Percentiles rank a stretch among this genome's conserved stretches.
phyloP scores from a whole-genome alignment of 2,113 vertebrate species.

The Ochotona curzoniae region DNA sequence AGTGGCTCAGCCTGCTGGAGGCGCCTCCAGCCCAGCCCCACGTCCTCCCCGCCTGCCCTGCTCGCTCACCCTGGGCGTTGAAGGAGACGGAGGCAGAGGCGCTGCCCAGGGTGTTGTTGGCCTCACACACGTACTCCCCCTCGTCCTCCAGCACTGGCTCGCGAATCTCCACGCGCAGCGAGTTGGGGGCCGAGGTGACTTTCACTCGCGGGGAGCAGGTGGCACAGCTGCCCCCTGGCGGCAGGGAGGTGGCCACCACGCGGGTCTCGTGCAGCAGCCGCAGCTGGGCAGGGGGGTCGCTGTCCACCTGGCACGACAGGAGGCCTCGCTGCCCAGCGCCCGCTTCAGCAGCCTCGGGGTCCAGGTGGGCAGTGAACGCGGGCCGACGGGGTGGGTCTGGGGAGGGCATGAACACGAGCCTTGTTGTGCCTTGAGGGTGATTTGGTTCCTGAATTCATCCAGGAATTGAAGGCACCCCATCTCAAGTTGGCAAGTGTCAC shows the following conservation, averaged over 20 bases:
- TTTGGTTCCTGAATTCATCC: too few relatives aligned
- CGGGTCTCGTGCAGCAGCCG: slow-evolving; percentile 63
- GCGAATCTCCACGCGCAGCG: slow-evolving; percentile 77
- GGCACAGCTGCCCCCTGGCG: neutral
- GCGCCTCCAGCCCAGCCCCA: neutral
- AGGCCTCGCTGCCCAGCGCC: slow-evolving; percentile 6
- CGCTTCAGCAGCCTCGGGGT: neutral
- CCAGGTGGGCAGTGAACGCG: slow-evolving; percentile 75
- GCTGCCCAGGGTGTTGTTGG: slow-evolving; percentile 78
- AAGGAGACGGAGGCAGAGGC: slow-evolving; percentile 34
- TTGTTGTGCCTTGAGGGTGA: neutral
- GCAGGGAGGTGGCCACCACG: slow-evolving; percentile 74
- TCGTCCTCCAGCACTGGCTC: slow-evolving; percentile 82
- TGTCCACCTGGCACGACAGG: slow-evolving; percentile 84
- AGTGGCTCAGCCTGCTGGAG: neutral
- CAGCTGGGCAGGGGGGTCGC: slow-evolving; percentile 79
- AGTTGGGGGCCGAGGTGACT: slow-evolving; percentile 58
- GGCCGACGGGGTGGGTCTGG: slow-evolving; percentile 81
- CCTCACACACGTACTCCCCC: slow-evolving; percentile 83
- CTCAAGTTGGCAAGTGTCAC: too few relatives aligned
- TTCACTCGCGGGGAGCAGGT: slow-evolving; percentile 18
- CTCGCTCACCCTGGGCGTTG: slow-evolving; percentile 75
- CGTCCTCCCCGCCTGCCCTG: neutral
- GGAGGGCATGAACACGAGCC: neutral
- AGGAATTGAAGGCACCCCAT: too few relatives aligned